Base-by-base conservation (phyloP, 1,140 invertebrate species). In the Pectinophora gossypiella region DNA sequence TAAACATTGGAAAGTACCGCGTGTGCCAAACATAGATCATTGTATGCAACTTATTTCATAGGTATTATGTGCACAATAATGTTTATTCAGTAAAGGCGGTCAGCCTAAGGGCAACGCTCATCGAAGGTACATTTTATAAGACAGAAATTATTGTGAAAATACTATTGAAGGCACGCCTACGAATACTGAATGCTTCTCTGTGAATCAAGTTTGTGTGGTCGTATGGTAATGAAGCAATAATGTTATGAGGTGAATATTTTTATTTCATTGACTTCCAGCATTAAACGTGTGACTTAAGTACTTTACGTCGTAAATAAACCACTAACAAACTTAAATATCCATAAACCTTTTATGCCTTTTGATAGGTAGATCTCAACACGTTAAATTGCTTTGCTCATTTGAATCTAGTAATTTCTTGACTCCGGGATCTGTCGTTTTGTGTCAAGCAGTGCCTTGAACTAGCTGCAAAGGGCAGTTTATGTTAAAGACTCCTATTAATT, bases 221-320 rank as follows among this genome's bases (percentile, higher is more conserved):
- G 19, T 43, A 43, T 43, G 40, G 40, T 5, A 43, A 43, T 43
- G 40, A 43, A 43, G 40, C 6, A 18, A 43, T 47, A 23, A 47
- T 47, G 4, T 10, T 15, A 40, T 2, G 9, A n/a, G n/a, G n/a
- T n/a, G n/a, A 32, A 12, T 32, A 32, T 32, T 32, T 32, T 32
- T 32, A 32, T 32, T 32, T 32, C 27, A 32, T 5, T 10, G 10
- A 32, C 27, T 32, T n/a, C n/a, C n/a, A n/a, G n/a, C n/a, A n/a
- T n/a, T 32, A 32, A 32, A 32, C n/a, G n/a, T n/a, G n/a, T 32
- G 6, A 9, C 1, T 32, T 3, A 32, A 12, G 7, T 32, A 32
- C 27, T 9, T n/a, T 3, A 32, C 27, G 27, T 3, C 27, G 27
- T 32, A 32, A 32, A 32, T 32, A 32, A 32, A 1, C 27, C n/a